A percentile compares a stretch with the other conserved stretches of the same genome.
Evolutionary conservation across 2,113 vertebrate genomes (phyloP).

Genomic region (Vidua macroura): DNA sequence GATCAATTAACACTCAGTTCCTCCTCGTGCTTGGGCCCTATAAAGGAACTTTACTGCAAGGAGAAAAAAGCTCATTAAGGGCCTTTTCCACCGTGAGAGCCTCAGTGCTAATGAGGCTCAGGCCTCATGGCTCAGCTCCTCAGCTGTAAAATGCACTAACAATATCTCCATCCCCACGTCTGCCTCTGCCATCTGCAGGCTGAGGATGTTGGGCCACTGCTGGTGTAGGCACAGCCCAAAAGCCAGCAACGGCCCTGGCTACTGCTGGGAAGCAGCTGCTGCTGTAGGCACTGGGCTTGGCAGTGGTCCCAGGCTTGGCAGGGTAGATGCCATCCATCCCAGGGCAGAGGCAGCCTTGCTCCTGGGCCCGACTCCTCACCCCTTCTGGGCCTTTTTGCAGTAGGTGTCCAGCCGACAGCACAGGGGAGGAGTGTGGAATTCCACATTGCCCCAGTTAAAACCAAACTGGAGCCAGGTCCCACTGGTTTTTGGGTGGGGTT

Average conservation of each 20-base stretch:
- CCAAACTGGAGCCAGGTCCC: not conserved
- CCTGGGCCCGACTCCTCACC: not conserved
- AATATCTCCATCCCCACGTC: not conserved
- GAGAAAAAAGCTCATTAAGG: not conserved
- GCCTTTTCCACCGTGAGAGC: not conserved
- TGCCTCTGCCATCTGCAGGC: not conserved
- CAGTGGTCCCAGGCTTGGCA: not conserved
- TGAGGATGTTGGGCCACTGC: not conserved
- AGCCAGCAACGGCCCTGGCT: accelerated
- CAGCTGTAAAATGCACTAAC: not conserved
- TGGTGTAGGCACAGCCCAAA: not conserved
- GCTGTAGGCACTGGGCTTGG: not conserved
- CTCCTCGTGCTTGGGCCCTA: accelerated
- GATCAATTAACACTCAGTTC: not conserved
- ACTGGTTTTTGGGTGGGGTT: accelerated
- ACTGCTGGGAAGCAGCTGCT: not conserved
- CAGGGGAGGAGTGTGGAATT: accelerated
- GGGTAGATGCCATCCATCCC: not conserved
- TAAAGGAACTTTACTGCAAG: not conserved
- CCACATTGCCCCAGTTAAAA: not conserved
- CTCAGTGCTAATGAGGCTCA: not conserved
- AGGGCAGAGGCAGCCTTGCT: not conserved
- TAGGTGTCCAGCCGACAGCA: accelerated
- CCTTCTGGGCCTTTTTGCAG: not conserved
- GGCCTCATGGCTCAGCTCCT: not conserved